phyloP scores from a whole-genome alignment of 2,888 invertebrate genomes.

The Agrilus cyanescens region DNA sequence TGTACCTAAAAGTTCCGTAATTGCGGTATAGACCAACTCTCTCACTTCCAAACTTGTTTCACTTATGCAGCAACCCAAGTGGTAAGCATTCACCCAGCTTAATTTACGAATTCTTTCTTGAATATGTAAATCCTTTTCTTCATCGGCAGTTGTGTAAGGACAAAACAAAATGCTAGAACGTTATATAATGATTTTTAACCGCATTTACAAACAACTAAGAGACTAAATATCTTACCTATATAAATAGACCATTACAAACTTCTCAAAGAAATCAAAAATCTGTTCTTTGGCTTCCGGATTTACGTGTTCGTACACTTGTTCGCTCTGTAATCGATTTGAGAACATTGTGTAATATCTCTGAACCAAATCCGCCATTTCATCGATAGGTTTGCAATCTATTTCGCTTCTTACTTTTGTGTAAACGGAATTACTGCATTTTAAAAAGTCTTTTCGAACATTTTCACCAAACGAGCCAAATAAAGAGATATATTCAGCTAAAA shows the following conservation, averaged over 20 bases:
- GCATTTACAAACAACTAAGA: neutral
- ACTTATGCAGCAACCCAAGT: slow-evolving; percentile 86
- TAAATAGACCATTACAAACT: slow-evolving; percentile 80
- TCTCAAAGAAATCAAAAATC: slow-evolving; percentile 86
- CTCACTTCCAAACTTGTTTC: slow-evolving; percentile 72
- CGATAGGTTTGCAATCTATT: slow-evolving; percentile 49
- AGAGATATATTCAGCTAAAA: slow-evolving; percentile 33
- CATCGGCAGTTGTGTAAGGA: slow-evolving; percentile 78
- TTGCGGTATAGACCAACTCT: slow-evolving; percentile 87
- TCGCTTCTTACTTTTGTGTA: slow-evolving; percentile 50
- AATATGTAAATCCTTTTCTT: slow-evolving; percentile 85
- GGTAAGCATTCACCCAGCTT: slow-evolving; percentile 91
- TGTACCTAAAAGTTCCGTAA: slow-evolving; percentile 73
- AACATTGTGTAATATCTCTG: slow-evolving; percentile 85
- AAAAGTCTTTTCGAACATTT: slow-evolving; percentile 48
- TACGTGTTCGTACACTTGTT: slow-evolving; percentile 49
- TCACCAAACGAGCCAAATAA: slow-evolving; percentile 35
- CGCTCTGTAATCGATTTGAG: slow-evolving; percentile 59
- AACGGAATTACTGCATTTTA: slow-evolving; percentile 55
- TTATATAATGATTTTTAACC: no score
- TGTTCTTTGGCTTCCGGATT: slow-evolving; percentile 64
- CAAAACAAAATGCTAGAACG: slow-evolving; percentile 71
- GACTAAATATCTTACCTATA: slow-evolving; percentile 56
- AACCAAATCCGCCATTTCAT: slow-evolving; percentile 79
- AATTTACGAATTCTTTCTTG: slow-evolving; percentile 90